Base-by-base conservation (phyloP, 37 sponge, comb jelly and placozoan genomes). In the Spongilla lacustris region DNA sequence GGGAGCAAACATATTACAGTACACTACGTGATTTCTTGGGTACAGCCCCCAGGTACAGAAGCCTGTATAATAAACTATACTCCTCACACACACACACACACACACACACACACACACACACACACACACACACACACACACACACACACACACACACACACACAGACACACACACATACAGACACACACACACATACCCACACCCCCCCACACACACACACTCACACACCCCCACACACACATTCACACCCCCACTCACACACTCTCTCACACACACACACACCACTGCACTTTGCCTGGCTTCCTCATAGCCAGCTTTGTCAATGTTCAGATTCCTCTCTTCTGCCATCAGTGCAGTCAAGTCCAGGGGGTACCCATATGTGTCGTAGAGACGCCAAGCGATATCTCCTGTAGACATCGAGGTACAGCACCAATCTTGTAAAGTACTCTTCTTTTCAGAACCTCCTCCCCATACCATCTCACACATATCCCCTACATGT, bases 321-420 rank as follows among this genome's bases (percentile, higher is more conserved):
- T 96, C 90, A 23, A 96, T 85, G 13, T 27, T 36, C 68, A 93
- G 89, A 28, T 83, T 84, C 46, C 78, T 83, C 84, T 96, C 94
- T 69, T 96, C 94, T 19, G 92, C 94, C 94, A 93, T 96, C n/a
- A 96, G 70, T 25, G 74, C 77, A 2, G 94, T 96, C 66, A 96
- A 86, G 88, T 96, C 96, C 24, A 93, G 49, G 2, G 96, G 93
- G 80, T 93, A 93, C 23, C 96, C 96, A 83, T 90, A 93, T 4
- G 93, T 91, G 74, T 93, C 93, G 72, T 96, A 91, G 85, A 96
- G 73, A 48, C 89, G 75, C 91, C 94, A 96, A 0, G 86, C 93
- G 33, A 96, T 84, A 81, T 93, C 82, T 67, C 96, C 96, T 84
- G 49, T 24, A 35, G 9, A 78, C 23, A 50, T 38, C 17, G 19